Conservation (phyloP, 2,113 vertebrate genomes). For the Leptobrachium ailaonicum region DNA sequence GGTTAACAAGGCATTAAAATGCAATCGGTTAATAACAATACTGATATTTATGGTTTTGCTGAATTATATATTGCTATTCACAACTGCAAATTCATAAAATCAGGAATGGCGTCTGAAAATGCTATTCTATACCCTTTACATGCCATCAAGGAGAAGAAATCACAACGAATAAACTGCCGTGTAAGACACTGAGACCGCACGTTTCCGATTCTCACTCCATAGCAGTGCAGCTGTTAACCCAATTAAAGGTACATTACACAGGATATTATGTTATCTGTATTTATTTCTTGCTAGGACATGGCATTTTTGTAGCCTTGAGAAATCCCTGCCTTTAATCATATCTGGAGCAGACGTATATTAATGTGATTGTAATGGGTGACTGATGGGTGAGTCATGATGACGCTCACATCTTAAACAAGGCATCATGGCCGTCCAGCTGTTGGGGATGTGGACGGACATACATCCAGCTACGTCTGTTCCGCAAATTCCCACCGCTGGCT, state of each 20-base stretch:
- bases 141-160: no score
- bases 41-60: no score
- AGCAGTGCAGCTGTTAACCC: background rate
- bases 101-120: no score
- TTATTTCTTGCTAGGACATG: background rate
- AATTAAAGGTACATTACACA: constrained; percentile 29
- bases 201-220: background rate
- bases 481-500: background rate
- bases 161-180: no score
- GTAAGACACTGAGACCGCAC: background rate
- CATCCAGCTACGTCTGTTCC: background rate
- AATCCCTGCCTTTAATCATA: background rate
- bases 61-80: no score
- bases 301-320: background rate
- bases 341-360: constrained; percentile 4
- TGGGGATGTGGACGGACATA: background rate
- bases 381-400: background rate
- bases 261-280: background rate
- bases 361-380: constrained; percentile 6
- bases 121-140: no score
- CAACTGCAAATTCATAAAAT: no score
- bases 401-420: background rate
- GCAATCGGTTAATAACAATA: no score
- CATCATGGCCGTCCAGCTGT: background rate
- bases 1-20: no score